Percentiles rank a stretch among this genome's conserved stretches.
phyloP scores from a whole-genome alignment of 2,113 vertebrate genomes.

The Hiodon alosoides region DNA sequence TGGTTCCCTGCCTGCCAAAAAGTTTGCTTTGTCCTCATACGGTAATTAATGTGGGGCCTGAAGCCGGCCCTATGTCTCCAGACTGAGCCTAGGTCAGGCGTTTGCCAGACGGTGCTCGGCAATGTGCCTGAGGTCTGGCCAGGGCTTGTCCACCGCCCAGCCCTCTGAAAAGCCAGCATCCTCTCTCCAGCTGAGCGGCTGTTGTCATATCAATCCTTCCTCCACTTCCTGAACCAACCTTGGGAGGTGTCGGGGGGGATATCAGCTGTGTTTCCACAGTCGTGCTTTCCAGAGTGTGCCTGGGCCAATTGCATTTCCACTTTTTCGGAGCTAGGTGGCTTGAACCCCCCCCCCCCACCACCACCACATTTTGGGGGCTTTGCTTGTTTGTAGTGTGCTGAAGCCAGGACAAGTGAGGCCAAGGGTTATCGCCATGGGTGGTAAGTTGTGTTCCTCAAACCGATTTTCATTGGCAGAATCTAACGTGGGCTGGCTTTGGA shows the following conservation, averaged over 20 bases:
- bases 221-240: background rate
- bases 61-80: background rate
- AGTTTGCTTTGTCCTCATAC: background rate
- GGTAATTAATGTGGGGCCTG: background rate
- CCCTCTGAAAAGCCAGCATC: background rate
- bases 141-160: background rate
- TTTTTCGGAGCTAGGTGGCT: too few relatives aligned
- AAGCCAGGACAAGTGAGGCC: too few relatives aligned
- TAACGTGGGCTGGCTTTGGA: too few relatives aligned
- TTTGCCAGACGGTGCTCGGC: background rate
- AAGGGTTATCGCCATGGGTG: too few relatives aligned
- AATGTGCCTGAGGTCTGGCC: background rate
- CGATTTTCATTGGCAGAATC: too few relatives aligned
- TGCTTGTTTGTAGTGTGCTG: too few relatives aligned
- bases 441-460: too few relatives aligned
- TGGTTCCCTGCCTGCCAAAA: background rate
- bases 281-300: background rate
- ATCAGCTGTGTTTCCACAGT: background rate
- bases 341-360: too few relatives aligned
- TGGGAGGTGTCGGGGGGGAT: background rate
- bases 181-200: background rate
- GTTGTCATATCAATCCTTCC: slow-evolving; percentile 5
- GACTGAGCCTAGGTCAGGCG: background rate
- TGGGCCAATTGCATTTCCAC: background rate
- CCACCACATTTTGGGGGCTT: too few relatives aligned